Conservation (phyloP, 2,113 vertebrate species). For the Thamnaconus septentrionalis region DNA sequence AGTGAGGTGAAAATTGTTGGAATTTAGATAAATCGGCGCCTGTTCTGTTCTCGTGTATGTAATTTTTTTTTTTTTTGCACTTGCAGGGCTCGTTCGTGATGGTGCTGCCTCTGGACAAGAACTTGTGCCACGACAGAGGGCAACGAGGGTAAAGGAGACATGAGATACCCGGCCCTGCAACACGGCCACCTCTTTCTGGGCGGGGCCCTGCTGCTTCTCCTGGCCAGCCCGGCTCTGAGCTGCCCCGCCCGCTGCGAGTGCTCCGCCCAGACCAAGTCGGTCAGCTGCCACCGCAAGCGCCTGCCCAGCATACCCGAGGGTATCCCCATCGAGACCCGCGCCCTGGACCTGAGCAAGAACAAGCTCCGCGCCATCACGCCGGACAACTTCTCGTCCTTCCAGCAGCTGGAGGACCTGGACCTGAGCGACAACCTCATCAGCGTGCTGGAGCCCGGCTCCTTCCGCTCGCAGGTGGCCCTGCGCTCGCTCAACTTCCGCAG, state of each 20-base stretch:
- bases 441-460: constrained; percentile 89
- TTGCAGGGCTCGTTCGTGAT: constrained; percentile 66
- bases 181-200: constrained; percentile 67
- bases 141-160: constrained; percentile 72
- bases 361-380: constrained; percentile 91
- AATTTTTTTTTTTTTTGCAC: constrained; percentile 37
- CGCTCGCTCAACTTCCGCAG: constrained; percentile 90
- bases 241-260: constrained; percentile 97
- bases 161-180: constrained; percentile 50
- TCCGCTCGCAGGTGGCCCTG: constrained; percentile 90
- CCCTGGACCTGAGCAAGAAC: constrained; percentile 95
- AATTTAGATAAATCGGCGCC: not conserved
- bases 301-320: constrained; percentile 89
- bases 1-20: not conserved
- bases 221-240: constrained; percentile 75
- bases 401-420: constrained; percentile 92
- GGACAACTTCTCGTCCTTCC: constrained; percentile 93
- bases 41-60: constrained; percentile 19
- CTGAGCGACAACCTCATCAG: constrained; percentile 94
- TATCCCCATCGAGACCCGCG: constrained; percentile 90
- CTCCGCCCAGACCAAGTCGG: constrained; percentile 90
- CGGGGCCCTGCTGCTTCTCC: constrained; percentile 68
- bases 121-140: constrained; percentile 66
- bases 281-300: constrained; percentile 91
- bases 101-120: constrained; percentile 59